Evolutionary conservation across 2,113 vertebrate species (phyloP), one percentile per base, ranked within the genome.

Genomic region (Platysteira castanea): DNA sequence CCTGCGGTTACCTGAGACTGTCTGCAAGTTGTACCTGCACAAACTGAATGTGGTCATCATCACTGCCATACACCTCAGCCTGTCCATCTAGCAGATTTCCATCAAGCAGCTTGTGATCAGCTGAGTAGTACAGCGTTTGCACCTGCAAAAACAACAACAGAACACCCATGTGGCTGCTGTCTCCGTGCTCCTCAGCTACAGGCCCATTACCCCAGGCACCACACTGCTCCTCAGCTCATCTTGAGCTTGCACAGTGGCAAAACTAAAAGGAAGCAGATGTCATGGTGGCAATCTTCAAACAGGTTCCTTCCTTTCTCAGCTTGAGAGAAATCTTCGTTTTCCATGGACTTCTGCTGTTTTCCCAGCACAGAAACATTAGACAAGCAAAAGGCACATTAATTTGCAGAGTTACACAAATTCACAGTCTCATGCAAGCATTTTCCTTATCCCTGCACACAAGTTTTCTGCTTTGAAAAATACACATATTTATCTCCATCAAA

Each of bases 121-220:
- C 99, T 98, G 99, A 99, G 99, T 99, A 99, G 99, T 99, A 99
- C 99, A 99, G 98, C 98, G 98, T 99, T 99, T 99, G 99, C 98
- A 99, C 99, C 99, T 99, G 99, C 95, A 99, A 99, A 97, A 98
- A 99, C 99, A 99, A 98, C 98, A 98, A 99, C 98, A 99, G 98
- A 98, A 99, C 95, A 99, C 98, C 99, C 99, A 99, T 99, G 99
- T 99, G 99, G 99, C 99, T 97, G 95, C 97, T 94, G 98, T 99
- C 98, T 99, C 98, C 98, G 94, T 96, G 98, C 98, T 99, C 98
- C 98, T 97, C 64, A 92, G 87, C 97, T 98, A 96, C 73, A 87
- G 83, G 98, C 94, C 98, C 93, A 93, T 93, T 95, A 97, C 94
- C 98, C 92, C 97, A 96, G 95, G 98, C 90, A 96, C 96, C 95